phyloP scores from a whole-genome alignment of 2,888 invertebrate species.

The Eumacrocentrus americanus region DNA sequence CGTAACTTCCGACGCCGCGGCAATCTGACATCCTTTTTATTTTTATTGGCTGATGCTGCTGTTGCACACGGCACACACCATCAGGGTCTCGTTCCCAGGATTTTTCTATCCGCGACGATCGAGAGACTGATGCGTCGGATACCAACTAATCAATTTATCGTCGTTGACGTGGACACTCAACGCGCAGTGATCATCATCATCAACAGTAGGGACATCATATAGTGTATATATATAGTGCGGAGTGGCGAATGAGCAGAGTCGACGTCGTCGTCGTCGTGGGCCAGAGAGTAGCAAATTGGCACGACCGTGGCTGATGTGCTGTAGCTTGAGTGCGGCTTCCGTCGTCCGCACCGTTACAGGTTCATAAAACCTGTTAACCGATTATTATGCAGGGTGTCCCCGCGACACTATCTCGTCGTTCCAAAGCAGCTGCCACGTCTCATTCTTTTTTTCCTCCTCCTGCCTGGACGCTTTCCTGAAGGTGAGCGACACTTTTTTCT shows the following conservation, averaged over 20 bases:
- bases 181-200: slow-evolving; percentile 13
- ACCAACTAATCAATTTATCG: slow-evolving; percentile 60
- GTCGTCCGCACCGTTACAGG: slow-evolving; percentile 56
- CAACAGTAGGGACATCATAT: background rate
- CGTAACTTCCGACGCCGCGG: slow-evolving; percentile 62
- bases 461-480: background rate
- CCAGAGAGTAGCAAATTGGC: slow-evolving; percentile 42
- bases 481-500: slow-evolving; percentile 9
- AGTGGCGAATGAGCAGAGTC: slow-evolving; percentile 33
- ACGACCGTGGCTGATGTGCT: slow-evolving; percentile 36
- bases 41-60: slow-evolving; percentile 58
- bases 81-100: slow-evolving; percentile 61
- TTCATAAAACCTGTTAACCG: slow-evolving; percentile 59
- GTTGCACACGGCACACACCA: slow-evolving; percentile 38
- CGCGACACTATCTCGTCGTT: slow-evolving; percentile 38
- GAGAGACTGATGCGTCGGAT: slow-evolving; percentile 29
- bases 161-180: slow-evolving; percentile 44
- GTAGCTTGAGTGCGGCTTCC: slow-evolving; percentile 58
- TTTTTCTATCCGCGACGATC: slow-evolving; percentile 59
- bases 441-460: slow-evolving; percentile 19
- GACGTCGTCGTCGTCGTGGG: slow-evolving; percentile 12
- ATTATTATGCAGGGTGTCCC: slow-evolving; percentile 52
- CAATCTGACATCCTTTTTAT: slow-evolving; percentile 63
- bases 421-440: slow-evolving; percentile 24
- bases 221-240: slow-evolving; percentile 23